Conservation (phyloP, 2,113 vertebrate species). For the Hyperoodon ampullatus region DNA sequence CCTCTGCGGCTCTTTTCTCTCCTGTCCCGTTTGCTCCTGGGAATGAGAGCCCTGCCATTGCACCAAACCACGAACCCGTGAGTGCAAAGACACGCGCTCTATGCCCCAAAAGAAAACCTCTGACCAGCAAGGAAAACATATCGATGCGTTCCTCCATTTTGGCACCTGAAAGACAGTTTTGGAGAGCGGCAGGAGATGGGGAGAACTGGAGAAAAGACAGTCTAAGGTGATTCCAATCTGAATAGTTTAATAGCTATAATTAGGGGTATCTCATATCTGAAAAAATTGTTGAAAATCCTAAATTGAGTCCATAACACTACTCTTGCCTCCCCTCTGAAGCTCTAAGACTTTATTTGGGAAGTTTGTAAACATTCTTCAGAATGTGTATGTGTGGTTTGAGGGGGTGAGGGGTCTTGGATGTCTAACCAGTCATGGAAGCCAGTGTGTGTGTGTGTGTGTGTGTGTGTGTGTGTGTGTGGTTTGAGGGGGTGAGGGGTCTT, state of each 20-base stretch:
- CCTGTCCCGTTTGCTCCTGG: not conserved
- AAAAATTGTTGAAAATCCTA: not conserved
- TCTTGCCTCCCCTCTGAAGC: not conserved
- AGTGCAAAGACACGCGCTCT: not conserved
- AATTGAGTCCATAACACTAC: not conserved
- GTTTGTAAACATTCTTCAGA: not conserved
- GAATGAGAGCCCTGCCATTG: conserved; percentile 53
- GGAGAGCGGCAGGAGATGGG: conserved; percentile 61
- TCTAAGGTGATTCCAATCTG: conserved; percentile 68
- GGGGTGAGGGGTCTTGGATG: not conserved
- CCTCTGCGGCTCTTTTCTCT: not conserved
- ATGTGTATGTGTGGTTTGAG: not conserved
- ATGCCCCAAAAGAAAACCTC: conserved; percentile 67
- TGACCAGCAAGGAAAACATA: conserved; percentile 77
- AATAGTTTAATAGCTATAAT: not conserved
- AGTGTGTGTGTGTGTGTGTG: not conserved
- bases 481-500: not conserved
- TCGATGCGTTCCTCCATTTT: conserved; percentile 39
- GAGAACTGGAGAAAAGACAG: conserved; percentile 67
- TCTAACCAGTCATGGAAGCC: not conserved
- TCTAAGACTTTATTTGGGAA: not conserved
- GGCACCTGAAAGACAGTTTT: conserved; percentile 67
- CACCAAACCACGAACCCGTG: not conserved
- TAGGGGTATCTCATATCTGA: not conserved
- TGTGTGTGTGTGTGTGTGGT: not conserved